Conservation (phyloP, 1,140 invertebrate species). For the Trachelipus rathkii region DNA sequence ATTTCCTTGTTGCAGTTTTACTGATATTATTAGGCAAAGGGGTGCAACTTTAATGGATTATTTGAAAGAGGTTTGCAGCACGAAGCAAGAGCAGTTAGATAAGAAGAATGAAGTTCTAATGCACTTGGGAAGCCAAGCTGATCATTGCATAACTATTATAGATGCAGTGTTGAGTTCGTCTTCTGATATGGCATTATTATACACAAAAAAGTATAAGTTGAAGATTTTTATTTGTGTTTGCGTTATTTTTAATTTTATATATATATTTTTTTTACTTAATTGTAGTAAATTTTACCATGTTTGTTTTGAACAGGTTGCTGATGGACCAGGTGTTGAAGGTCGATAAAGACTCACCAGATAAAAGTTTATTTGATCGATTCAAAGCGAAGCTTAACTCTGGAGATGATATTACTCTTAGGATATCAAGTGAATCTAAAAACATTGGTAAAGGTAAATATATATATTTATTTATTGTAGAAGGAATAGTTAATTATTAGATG, state of each 20-base stretch:
- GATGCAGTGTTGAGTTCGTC: constrained; percentile 70
- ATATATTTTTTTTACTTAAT: neutral
- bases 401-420: constrained; percentile 67
- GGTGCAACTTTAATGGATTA: constrained; percentile 73
- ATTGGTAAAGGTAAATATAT: constrained; percentile 62
- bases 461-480: neutral
- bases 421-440: constrained; percentile 67
- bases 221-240: neutral
- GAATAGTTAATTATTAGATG: too few species aligned
- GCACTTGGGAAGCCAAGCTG: constrained; percentile 71
- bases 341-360: constrained; percentile 43
- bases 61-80: constrained; percentile 75
- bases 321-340: constrained; percentile 50
- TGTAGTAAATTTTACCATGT: neutral
- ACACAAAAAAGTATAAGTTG: constrained; percentile 66
- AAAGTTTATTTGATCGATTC: constrained; percentile 41
- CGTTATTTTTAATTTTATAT: neutral
- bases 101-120: constrained; percentile 76
- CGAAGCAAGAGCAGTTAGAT: constrained; percentile 72
- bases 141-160: constrained; percentile 81
- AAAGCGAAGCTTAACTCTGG: constrained; percentile 58
- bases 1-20: constrained; percentile 58
- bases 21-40: constrained; percentile 73
- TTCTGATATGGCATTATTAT: constrained; percentile 75
- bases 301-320: constrained; percentile 41